These are phyloP conservation scores for Platycnemis pennipes DNA, from an alignment of 2,888 invertebrate genomes.

Conservation along the genomic window DNA sequence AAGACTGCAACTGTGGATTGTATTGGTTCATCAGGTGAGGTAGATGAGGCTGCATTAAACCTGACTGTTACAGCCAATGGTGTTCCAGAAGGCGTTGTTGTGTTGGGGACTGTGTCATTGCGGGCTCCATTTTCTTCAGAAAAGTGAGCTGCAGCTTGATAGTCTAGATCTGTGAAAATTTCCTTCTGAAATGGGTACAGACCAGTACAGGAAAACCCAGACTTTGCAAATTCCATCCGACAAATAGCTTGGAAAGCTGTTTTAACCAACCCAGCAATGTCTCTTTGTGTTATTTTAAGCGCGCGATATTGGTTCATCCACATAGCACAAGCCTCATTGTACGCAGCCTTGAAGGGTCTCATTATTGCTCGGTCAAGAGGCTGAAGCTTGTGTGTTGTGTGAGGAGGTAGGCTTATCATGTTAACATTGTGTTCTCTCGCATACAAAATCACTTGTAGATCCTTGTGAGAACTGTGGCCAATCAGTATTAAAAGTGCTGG, in stretches of 20 bases:
- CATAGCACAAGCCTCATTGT: constrained; percentile 68
- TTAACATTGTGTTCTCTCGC: constrained; percentile 73
- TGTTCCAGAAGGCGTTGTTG: too few species aligned
- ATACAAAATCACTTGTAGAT: constrained; percentile 73
- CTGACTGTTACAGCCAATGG: too few species aligned
- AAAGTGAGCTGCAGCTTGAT: too few species aligned
- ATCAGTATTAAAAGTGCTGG: constrained; percentile 73
- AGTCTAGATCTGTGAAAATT: too few species aligned
- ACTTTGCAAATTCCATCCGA: constrained; percentile 69
- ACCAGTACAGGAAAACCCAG: too few species aligned
- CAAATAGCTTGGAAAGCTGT: constrained; percentile 70
- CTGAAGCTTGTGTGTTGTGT: constrained; percentile 74
- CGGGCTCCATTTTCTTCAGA: too few species aligned
- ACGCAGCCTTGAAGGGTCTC: constrained; percentile 71
- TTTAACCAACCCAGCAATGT: constrained; percentile 71
- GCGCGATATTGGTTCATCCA: constrained; percentile 69
- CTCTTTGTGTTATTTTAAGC: constrained; percentile 70
- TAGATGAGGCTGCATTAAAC: too few species aligned
- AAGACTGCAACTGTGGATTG: too few species aligned
- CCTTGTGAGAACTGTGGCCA: constrained; percentile 73
- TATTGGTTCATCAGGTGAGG: too few species aligned
- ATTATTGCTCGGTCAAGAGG: constrained; percentile 72
- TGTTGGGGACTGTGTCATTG: too few species aligned
- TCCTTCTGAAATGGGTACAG: too few species aligned
- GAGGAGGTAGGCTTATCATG: constrained; percentile 74